These are phyloP conservation scores for Zootermopsis nevadensis DNA, from an alignment of 2,888 invertebrate genomes.

Conservation along the genomic window DNA sequence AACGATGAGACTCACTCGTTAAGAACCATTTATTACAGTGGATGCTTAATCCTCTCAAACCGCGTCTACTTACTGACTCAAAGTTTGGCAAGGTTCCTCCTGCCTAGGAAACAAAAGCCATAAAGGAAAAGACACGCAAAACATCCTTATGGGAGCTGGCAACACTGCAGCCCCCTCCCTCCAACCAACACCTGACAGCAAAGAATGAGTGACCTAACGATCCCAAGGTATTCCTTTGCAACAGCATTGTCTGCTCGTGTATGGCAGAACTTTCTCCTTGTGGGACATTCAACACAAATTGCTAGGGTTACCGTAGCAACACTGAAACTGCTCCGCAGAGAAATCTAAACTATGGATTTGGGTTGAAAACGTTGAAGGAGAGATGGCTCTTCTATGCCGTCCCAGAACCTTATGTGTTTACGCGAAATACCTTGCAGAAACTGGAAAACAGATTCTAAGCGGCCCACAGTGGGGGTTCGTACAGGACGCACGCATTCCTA, in stretches of 20 bases:
- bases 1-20: too few species aligned
- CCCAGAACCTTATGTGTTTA: neutral
- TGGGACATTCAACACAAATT: neutral
- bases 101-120: neutral
- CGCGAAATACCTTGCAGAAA: neutral
- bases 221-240: neutral
- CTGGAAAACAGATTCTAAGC: neutral
- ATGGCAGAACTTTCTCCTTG: slow-evolving; percentile 5
- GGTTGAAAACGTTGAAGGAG: neutral
- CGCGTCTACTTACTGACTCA: too few species aligned
- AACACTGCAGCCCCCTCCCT: neutral
- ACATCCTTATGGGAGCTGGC: neutral
- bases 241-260: neutral
- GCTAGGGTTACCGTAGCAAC: neutral
- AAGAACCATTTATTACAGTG: too few species aligned
- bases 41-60: too few species aligned
- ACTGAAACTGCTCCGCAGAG: neutral
- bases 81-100: neutral
- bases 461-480: too few species aligned
- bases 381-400: neutral
- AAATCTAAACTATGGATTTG: neutral
- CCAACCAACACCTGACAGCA: neutral
- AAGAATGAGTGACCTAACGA: neutral
- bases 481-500: too few species aligned
- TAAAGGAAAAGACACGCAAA: neutral